Conservation (phyloP, 1,140 invertebrate genomes). For the Medauroidea extradentata region DNA sequence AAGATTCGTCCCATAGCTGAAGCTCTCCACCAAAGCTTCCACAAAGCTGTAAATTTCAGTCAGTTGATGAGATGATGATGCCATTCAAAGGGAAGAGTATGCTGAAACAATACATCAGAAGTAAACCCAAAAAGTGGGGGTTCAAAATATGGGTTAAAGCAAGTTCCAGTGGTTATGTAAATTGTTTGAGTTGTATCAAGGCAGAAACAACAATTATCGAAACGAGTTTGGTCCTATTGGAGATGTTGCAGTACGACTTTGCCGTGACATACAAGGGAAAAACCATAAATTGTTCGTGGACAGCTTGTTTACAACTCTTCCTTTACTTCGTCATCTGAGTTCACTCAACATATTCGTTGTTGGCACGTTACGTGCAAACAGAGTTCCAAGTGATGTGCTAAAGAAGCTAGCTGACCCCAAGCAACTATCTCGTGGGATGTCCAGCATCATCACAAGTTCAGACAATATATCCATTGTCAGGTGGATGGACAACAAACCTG, state of each 20-base stretch:
- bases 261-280: slow-evolving; percentile 16
- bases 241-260: slow-evolving; percentile 31
- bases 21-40: no score
- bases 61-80: slow-evolving; percentile 37
- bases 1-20: no score
- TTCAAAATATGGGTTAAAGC: slow-evolving; percentile 30
- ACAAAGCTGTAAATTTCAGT: slow-evolving; percentile 13
- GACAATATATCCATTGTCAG: slow-evolving; percentile 29
- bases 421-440: slow-evolving; percentile 18
- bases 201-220: slow-evolving; percentile 18
- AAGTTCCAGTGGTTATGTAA: slow-evolving; percentile 27
- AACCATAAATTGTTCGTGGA: slow-evolving; percentile 41
- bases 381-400: slow-evolving; percentile 12
- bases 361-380: slow-evolving; percentile 15
- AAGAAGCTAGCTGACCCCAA: slow-evolving; percentile 10
- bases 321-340: slow-evolving; percentile 5
- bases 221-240: slow-evolving; percentile 30
- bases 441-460: slow-evolving; percentile 12
- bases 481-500: slow-evolving; percentile 28
- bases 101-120: slow-evolving; percentile 31
- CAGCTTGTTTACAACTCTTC: slow-evolving; percentile 34
- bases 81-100: slow-evolving; percentile 30
- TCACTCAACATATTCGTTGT: slow-evolving; percentile 11
- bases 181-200: slow-evolving; percentile 37
- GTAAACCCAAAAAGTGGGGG: slow-evolving; percentile 37